A percentile compares a stretch with the other conserved stretches of the same genome.
Conservation (phyloP, 2,888 invertebrate species). For the Troides oblongomaculatus region DNA sequence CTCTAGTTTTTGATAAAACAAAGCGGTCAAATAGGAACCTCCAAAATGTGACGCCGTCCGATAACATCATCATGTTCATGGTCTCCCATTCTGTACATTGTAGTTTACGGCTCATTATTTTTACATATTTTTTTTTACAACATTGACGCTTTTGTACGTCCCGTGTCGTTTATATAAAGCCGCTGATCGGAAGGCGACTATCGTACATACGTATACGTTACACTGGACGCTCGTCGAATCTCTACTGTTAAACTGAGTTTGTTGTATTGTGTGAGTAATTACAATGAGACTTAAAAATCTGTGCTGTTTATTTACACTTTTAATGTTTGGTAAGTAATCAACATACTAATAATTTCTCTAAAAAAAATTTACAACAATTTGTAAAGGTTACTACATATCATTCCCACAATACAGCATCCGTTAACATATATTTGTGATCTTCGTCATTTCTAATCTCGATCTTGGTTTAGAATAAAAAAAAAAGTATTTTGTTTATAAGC, state of each 20-base stretch:
- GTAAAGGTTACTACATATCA: too few species aligned
- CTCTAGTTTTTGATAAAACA: slow-evolving; percentile 12
- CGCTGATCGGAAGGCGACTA: slow-evolving; percentile 17
- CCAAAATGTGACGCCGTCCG: neutral
- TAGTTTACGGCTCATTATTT: slow-evolving; percentile 28
- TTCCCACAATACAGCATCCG: too few species aligned
- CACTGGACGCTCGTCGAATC: neutral
- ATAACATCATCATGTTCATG: slow-evolving; percentile 15
- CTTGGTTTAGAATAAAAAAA: too few species aligned
- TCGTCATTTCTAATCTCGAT: too few species aligned
- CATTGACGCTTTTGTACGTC: slow-evolving; percentile 25
- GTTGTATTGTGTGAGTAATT: slow-evolving; percentile 1
- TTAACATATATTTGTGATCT: too few species aligned
- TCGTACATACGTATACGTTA: slow-evolving; percentile 2
- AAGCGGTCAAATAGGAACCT: neutral
- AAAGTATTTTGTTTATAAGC: too few species aligned
- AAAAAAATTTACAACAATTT: too few species aligned
- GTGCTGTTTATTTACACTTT: slow-evolving; percentile 10
- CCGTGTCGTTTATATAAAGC: slow-evolving; percentile 28
- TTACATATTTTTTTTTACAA: neutral
- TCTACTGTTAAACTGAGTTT: neutral
- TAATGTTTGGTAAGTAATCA: slow-evolving; percentile 19
- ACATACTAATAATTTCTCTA: neutral
- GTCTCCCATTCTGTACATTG: slow-evolving; percentile 21
- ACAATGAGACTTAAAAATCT: neutral